Conservation (phyloP, 2,797 vertebrate species). For the Hirundo rustica region DNA sequence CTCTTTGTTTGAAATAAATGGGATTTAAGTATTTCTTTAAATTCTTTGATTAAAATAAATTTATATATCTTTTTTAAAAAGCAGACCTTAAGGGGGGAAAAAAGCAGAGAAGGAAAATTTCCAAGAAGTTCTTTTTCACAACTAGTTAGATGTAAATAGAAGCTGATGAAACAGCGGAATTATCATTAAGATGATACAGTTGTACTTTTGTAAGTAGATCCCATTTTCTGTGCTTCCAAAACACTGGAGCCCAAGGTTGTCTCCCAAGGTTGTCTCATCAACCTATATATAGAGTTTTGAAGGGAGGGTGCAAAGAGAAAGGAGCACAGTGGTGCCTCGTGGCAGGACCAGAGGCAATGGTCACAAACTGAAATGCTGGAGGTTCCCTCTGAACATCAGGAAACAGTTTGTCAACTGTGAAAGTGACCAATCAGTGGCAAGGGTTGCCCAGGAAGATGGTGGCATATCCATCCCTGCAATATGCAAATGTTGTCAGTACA, state of each 20-base stretch:
- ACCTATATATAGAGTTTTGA: background rate
- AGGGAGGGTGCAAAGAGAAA: background rate
- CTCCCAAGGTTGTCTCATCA: background rate
- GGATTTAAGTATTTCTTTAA: background rate
- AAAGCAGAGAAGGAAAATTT: background rate
- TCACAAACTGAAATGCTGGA: background rate
- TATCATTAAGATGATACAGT: background rate
- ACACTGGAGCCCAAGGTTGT: background rate
- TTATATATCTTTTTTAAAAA: background rate
- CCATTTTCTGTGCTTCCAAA: background rate
- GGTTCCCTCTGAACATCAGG: background rate
- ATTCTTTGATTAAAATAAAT: background rate
- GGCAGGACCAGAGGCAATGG: background rate
- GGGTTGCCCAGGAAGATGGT: background rate
- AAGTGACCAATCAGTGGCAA: background rate
- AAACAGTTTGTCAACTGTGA: background rate
- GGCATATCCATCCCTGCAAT: background rate
- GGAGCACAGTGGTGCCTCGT: background rate
- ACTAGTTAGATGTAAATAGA: background rate
- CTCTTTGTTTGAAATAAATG: background rate
- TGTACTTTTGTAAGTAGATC: background rate
- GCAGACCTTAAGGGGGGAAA: accelerated
- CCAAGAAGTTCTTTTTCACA: background rate
- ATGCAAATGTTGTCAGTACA: accelerated
- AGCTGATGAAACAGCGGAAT: background rate